Base-by-base conservation (phyloP, 2,888 invertebrate genomes). In the Nematopogon swammerdamellus region DNA sequence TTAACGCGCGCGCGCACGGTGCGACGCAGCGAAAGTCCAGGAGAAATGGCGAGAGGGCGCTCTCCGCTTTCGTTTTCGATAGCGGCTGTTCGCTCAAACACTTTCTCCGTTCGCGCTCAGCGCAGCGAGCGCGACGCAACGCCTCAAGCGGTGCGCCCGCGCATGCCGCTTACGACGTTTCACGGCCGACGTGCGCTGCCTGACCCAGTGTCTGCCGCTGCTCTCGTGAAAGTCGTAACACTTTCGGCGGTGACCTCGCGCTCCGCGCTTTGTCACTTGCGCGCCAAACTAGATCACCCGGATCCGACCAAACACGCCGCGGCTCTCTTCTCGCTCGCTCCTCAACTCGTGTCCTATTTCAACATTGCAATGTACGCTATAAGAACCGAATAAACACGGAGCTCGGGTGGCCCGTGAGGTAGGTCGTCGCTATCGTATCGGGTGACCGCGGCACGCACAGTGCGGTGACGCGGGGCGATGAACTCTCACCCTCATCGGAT, bases 21-120 rank as follows among this genome's bases (percentile, higher is more conserved):
- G 8, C 36, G 58, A 62, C 61, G 65, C 69, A 75, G 77, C 77
- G 79, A 79, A 77, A 77, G 79, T 77, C 72, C 59, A 3, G 72
- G 77, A 75, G 77, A 77, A 79, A 77, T 74, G 77, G 76, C 76
- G 74, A 76, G 74, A 74, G 73, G 74, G 76, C 73, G 69, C 74
- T 73, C 72, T 70, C 74, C 65, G 75, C 77, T 77, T 77, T 77
- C 79, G 74, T 74, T 79, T 79, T 79, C 79, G 74, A 73, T 65
- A 66, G 71, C 63, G 68, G 66, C 63, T 62, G 66, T 59, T 65
- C 67, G 63, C 69, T 67, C 68, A 65, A 73, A 74, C 76, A 75
- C 77, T 79, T 77, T 77, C 77, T 69, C 76, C 74, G 60, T 60
- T 67, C 66, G 68, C 64, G 68, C 69, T 67, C 63, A 67, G 66